Percentiles rank a stretch among this genome's conserved stretches.
Evolutionary conservation across 2,797 vertebrate species (phyloP).

Genomic region (Sternotherus odoratus): DNA sequence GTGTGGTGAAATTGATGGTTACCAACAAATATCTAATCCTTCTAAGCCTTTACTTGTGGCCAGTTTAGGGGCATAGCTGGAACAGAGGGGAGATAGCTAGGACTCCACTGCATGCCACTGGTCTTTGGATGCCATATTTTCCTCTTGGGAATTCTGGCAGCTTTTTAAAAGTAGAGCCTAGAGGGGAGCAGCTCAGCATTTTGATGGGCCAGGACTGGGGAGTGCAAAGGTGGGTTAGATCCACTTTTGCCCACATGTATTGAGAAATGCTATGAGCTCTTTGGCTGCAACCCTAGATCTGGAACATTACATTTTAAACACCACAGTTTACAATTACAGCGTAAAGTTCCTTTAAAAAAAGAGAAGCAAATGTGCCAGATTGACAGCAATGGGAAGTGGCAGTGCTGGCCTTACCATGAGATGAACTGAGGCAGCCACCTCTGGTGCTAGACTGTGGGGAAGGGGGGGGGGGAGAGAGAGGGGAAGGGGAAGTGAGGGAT

Average conservation of each 20-base stretch:
- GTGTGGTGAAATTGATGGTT: not conserved
- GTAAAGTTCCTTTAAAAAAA: not conserved
- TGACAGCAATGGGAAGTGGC: not conserved
- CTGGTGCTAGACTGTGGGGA: too few species aligned
- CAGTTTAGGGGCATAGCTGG: not conserved
- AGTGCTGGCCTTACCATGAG: too few species aligned
- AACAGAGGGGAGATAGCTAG: not conserved
- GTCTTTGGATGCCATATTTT: not conserved
- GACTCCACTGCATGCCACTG: not conserved
- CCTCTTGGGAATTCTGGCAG: fast-evolving
- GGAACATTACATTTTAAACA: not conserved
- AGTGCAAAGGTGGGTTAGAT: not conserved
- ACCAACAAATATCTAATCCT: not conserved
- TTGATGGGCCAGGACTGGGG: fast-evolving
- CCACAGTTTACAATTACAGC: too few species aligned
- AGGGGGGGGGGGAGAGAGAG: too few species aligned
- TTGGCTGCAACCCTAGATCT: not conserved
- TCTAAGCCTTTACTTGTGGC: not conserved
- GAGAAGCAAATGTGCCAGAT: not conserved
- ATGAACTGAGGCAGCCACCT: too few species aligned
- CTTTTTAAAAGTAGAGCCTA: not conserved
- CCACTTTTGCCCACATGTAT: not conserved
- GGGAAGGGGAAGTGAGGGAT: too few species aligned
- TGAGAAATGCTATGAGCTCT: not conserved
- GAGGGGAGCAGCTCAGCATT: not conserved